Conservation (phyloP, 2,113 vertebrate species). For the Psammodynastes pulverulentus region DNA sequence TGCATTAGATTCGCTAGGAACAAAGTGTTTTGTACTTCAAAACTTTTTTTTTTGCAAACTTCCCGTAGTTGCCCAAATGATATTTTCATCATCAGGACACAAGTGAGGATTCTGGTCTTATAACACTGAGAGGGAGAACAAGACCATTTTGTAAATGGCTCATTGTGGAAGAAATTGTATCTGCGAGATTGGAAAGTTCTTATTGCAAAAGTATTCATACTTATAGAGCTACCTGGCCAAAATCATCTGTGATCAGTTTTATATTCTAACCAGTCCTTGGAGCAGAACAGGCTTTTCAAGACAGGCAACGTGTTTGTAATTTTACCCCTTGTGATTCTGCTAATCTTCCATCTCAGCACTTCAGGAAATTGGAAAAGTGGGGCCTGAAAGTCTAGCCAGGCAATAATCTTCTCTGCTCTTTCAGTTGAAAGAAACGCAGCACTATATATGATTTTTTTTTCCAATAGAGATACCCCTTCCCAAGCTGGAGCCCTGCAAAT, state of each 20-base stretch:
- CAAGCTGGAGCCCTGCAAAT: background rate
- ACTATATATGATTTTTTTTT: background rate
- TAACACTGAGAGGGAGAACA: background rate
- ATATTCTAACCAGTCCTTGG: background rate
- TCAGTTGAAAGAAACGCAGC: background rate
- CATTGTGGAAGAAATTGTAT: background rate
- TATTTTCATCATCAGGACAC: background rate
- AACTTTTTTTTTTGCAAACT: background rate
- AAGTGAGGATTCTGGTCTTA: background rate
- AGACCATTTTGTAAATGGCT: background rate
- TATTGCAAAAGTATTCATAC: background rate
- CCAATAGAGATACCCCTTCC: background rate
- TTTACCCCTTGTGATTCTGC: background rate
- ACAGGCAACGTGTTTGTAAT: background rate
- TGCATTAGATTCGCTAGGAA: background rate
- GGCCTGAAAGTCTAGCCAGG: background rate
- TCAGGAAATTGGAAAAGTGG: background rate
- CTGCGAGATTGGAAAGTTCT: background rate
- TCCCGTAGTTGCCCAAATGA: background rate
- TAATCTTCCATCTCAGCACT: slow-evolving; percentile 4
- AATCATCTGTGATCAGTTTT: background rate
- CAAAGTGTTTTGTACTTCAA: background rate
- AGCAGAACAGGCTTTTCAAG: slow-evolving; percentile 3
- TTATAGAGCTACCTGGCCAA: background rate
- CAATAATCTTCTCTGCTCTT: background rate